Evolutionary conservation across 2,797 vertebrate genomes (phyloP).

Genomic region (Borostomias antarcticus): DNA sequence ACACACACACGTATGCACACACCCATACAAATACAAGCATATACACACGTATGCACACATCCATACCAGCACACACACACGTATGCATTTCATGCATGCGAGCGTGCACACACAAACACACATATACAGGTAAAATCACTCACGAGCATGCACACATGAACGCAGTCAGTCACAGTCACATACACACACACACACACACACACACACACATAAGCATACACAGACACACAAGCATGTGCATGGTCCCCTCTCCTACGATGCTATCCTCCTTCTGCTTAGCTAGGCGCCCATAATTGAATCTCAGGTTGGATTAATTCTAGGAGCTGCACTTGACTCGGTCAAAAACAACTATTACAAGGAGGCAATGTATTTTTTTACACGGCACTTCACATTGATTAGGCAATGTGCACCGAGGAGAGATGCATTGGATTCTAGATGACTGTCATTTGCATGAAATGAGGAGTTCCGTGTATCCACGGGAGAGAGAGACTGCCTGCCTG

Average conservation of each 20-base stretch:
- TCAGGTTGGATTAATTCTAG: slow-evolving; percentile 99
- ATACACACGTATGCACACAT: slow-evolving; percentile 9
- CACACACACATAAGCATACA: slow-evolving; percentile 42
- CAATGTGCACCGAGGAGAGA: slow-evolving; percentile 94
- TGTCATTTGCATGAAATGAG: slow-evolving; percentile 99
- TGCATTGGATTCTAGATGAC: slow-evolving; percentile 94
- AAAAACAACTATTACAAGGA: slow-evolving; percentile 98
- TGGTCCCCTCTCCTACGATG: slow-evolving; percentile 24
- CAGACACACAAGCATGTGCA: slow-evolving; percentile 18
- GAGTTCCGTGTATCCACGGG: slow-evolving; percentile 83
- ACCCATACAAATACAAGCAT: too few species aligned
- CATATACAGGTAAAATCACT: slow-evolving; percentile 3
- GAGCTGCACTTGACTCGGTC: slow-evolving; percentile 99
- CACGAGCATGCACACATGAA: slow-evolving; percentile 8
- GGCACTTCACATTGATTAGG: slow-evolving; percentile 99
- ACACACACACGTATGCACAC: too few species aligned
- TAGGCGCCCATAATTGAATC: slow-evolving; percentile 90
- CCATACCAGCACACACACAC: too few species aligned
- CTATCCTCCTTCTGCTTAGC: slow-evolving; percentile 76
- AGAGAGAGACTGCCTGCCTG: slow-evolving; percentile 58
- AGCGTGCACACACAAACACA: background rate
- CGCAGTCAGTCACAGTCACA: slow-evolving; percentile 38
- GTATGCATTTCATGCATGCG: too few species aligned
- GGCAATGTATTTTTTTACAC: slow-evolving; percentile 96
- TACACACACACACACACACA: slow-evolving; percentile 38